Conservation (phyloP, 2,113 vertebrate species). For the Antennarius striatus region DNA sequence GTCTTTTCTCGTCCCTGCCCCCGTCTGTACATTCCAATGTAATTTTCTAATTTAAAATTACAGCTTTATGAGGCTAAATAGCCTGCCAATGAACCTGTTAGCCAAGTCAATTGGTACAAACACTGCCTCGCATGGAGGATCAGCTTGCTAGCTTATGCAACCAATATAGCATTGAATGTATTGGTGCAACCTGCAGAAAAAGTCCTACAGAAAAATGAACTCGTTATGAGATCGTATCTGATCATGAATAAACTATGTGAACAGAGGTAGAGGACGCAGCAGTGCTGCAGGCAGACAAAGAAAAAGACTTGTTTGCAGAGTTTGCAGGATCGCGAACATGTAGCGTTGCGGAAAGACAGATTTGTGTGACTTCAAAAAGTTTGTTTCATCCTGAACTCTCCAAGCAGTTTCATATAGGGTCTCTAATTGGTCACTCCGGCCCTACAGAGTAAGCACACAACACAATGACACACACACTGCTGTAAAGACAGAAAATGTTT, state of each 20-base stretch:
- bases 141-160: constrained; percentile 19
- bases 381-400: neutral
- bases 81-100: constrained; percentile 45
- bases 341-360: neutral
- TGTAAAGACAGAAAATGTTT: constrained; percentile 16
- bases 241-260: neutral
- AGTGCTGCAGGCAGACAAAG: neutral
- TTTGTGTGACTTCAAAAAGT: neutral
- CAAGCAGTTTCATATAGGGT: constrained; percentile 11
- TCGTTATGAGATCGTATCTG: too few relatives aligned
- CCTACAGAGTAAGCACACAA: constrained; percentile 1
- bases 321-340: neutral
- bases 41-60: constrained; percentile 48
- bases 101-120: constrained; percentile 39
- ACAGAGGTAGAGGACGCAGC: neutral
- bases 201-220: neutral
- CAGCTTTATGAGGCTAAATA: constrained; percentile 23
- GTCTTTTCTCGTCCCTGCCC: constrained; percentile 9
- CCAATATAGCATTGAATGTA: neutral
- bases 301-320: neutral
- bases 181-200: neutral
- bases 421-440: constrained; percentile 31
- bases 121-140: constrained; percentile 14
- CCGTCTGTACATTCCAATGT: constrained; percentile 21
- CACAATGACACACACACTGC: constrained; percentile 2